Percentiles rank a stretch among this genome's conserved stretches.
phyloP scores from a whole-genome alignment of 2,797 vertebrate species.

The Graptemys geographica region DNA sequence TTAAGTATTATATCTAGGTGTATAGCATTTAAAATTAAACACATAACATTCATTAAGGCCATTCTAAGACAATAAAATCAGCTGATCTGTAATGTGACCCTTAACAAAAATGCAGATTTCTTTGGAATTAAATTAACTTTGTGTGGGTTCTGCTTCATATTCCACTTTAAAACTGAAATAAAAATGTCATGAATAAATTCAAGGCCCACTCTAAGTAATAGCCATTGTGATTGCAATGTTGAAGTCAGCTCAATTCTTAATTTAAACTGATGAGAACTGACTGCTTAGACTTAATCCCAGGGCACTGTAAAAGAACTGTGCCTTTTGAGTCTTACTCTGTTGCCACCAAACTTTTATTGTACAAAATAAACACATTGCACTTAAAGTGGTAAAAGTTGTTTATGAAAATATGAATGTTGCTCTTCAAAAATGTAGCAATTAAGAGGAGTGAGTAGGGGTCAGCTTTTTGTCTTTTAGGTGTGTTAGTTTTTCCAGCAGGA shows the following conservation, averaged over 20 bases:
- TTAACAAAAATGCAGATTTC: neutral
- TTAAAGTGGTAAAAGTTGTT: too few species aligned
- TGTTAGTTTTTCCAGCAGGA: neutral
- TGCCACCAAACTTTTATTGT: neutral
- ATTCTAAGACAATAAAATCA: neutral
- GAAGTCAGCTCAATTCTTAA: neutral
- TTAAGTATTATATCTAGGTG: neutral
- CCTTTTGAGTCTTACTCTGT: neutral
- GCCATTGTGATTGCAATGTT: neutral
- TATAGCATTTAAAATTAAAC: neutral
- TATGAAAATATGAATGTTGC: neutral
- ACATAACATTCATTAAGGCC: neutral
- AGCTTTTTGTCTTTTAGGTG: neutral
- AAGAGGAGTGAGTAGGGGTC: neutral
- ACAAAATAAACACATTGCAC: neutral
- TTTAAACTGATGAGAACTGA: neutral
- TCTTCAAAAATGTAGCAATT: neutral
- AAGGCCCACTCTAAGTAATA: neutral
- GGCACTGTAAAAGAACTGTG: neutral
- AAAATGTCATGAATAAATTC: neutral
- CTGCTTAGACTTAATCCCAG: neutral
- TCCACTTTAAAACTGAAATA: neutral
- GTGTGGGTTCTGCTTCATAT: conserved; percentile 3
- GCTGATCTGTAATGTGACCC: neutral
- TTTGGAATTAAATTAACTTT: neutral